phyloP scores from a whole-genome alignment of 2,113 vertebrate genomes.

The Ornithorhynchus anatinus region DNA sequence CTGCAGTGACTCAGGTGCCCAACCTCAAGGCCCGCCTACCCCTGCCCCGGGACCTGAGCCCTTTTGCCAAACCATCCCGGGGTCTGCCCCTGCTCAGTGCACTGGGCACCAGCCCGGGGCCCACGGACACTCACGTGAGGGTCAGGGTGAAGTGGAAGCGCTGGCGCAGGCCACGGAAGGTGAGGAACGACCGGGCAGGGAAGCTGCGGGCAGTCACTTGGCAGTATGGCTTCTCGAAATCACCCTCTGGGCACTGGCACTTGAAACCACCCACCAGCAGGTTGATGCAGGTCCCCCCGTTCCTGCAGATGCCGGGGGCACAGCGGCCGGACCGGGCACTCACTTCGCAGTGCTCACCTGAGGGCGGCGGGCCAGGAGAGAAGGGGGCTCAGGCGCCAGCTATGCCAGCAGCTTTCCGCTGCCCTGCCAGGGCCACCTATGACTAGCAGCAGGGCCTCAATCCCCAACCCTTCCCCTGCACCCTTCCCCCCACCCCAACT shows the following conservation, averaged over 20 bases:
- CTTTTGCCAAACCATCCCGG: neutral
- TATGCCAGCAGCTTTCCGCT: neutral
- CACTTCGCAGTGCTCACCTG: constrained; percentile 88
- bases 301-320: constrained; percentile 82
- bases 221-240: constrained; percentile 91
- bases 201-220: constrained; percentile 92
- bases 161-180: constrained; percentile 91
- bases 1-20: neutral
- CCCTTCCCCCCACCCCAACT: neutral
- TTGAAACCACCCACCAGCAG: constrained; percentile 92
- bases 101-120: neutral
- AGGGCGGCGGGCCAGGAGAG: neutral
- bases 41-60: neutral
- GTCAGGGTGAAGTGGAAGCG: constrained; percentile 94
- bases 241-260: constrained; percentile 86
- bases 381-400: neutral
- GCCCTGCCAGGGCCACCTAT: neutral
- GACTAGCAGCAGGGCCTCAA: neutral
- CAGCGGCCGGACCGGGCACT: constrained; percentile 88
- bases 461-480: neutral
- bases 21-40: neutral
- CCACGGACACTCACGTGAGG: constrained; percentile 81
- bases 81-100: neutral
- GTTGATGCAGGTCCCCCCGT: constrained; percentile 90
- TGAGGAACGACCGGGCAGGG: constrained; percentile 86